Evolutionary conservation across 2,888 invertebrate species (phyloP), one percentile per base, ranked within the genome.

Genomic region (Saturnia japonica): DNA sequence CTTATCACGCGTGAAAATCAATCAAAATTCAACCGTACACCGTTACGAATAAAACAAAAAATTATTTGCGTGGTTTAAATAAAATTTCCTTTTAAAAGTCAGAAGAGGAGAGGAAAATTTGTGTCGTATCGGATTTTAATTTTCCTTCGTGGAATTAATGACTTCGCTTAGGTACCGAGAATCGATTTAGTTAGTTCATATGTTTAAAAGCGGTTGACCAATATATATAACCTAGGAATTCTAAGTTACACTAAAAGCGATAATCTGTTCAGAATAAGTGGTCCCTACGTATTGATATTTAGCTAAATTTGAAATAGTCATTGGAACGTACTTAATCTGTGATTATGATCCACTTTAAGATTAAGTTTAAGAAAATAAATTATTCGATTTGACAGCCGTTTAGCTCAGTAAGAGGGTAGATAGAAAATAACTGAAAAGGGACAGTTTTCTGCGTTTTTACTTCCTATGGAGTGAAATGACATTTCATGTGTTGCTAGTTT

Each of bases 81-180:
- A n/a, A 12, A 68, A 40, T 68, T 42, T 47, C 60, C 64, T 67
- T 66, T 12, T 11, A 43, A 28, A 51, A 69, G 0, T 14, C 1
- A 1, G 28, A 14, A 68, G 72, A 75, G 84, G 82, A 77, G 80
- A 80, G 78, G 76, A 86, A 90, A 91, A 90, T 92, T 91, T 91
- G 91, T 91, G 91, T 91, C 90, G 93, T 93, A 93, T 93, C 90
- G 91, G 91, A 89, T 91, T 93, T 93, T 92, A 92, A 93, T 93
- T 93, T 92, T 91, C 92, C 83, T 83, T 79, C 81, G 83, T 82
- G 86, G 89, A 92, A 93, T 92, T 92, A 93, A 93, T 90, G 93
- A 91, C 85, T 89, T 89, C 86, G 89, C 88, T 87, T 90, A 86
- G 84, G 80, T 80, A 83, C 79, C 79, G 78, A 80, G 76, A 79